Evolutionary conservation across 2,113 vertebrate species (phyloP).

Genomic region (Rhodinocichla rosea): DNA sequence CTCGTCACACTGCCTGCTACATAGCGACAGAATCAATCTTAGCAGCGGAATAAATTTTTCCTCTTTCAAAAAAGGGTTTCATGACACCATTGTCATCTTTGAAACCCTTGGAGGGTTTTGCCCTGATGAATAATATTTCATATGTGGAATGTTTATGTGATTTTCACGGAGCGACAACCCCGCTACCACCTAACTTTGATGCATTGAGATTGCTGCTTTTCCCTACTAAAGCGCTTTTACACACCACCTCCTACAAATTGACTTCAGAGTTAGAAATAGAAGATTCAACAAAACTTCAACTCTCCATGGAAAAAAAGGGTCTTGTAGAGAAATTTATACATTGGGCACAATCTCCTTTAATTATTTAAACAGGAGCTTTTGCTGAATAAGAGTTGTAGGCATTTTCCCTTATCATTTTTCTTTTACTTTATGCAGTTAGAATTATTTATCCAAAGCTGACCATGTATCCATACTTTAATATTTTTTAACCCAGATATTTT

Average conservation of each 20-base stretch:
- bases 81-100: slow-evolving; percentile 77
- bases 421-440: neutral
- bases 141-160: slow-evolving; percentile 83
- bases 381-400: slow-evolving; percentile 32
- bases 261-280: slow-evolving; percentile 77
- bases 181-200: slow-evolving; percentile 75
- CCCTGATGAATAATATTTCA: slow-evolving; percentile 83
- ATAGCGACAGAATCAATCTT: slow-evolving; percentile 79
- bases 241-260: slow-evolving; percentile 77
- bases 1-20: slow-evolving; percentile 69
- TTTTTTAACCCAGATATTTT: neutral
- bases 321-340: slow-evolving; percentile 67
- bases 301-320: slow-evolving; percentile 36
- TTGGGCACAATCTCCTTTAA: slow-evolving; percentile 42
- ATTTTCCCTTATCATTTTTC: neutral
- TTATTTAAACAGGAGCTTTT: slow-evolving; percentile 47
- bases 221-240: slow-evolving; percentile 79
- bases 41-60: slow-evolving; percentile 69
- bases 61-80: slow-evolving; percentile 69
- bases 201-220: slow-evolving; percentile 75
- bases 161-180: slow-evolving; percentile 79
- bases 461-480: neutral
- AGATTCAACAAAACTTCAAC: slow-evolving; percentile 71
- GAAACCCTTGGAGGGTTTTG: slow-evolving; percentile 71
- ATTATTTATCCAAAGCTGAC: neutral